Evolutionary conservation across 2,797 vertebrate species (phyloP), one percentile per base, ranked within the genome.

Genomic region (Tauraco hartlaubi): DNA sequence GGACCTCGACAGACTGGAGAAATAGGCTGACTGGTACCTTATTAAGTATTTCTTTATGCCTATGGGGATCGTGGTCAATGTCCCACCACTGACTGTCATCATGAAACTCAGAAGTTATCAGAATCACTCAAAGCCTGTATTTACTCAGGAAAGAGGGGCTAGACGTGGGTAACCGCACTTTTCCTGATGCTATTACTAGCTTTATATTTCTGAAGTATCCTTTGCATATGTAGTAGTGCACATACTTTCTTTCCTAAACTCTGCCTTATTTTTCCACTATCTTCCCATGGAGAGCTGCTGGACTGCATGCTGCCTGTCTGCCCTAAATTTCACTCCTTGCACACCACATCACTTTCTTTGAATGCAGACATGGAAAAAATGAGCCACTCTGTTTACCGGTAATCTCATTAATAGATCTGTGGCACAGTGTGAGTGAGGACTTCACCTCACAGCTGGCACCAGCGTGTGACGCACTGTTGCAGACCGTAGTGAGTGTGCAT

Each of bases 351-450:
- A 61, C 33, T 78, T 48, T 74, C 28, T n/a, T n/a, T 72, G 49
- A 83, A 80, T 48, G 46, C 54, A 90, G 68, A 75, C 66, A 67
- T 59, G 85, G 62, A 33, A 94, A 94, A 95, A 93, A 72, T 58
- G 73, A 93, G 39, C 46, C 58, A 15, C 15, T 55, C n/a, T 68
- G n/a, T 88, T 93, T 88, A 68, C 66, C 64, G 77, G 37, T 41
- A 83, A 78, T 75, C 62, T 90, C 46, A 43, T 77, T 91, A 92
- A 87, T 80, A 88, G 79, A 81, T 58, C 67, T 66, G 90, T 55
- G 62, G 74, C 77, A 71, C 29, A 52, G 76, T 56, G 39, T 82
- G 62, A 23, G 51, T 81, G 49, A 94, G 58, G 88, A 41, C 55
- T 66, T 86, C 66, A 75, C 79, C 49, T 90, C 82, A 44, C 52